A percentile compares a stretch with the other conserved stretches of the same genome.
Conservation (phyloP, 64 coral and sea anemone genomes). For the Montipora foliosa region DNA sequence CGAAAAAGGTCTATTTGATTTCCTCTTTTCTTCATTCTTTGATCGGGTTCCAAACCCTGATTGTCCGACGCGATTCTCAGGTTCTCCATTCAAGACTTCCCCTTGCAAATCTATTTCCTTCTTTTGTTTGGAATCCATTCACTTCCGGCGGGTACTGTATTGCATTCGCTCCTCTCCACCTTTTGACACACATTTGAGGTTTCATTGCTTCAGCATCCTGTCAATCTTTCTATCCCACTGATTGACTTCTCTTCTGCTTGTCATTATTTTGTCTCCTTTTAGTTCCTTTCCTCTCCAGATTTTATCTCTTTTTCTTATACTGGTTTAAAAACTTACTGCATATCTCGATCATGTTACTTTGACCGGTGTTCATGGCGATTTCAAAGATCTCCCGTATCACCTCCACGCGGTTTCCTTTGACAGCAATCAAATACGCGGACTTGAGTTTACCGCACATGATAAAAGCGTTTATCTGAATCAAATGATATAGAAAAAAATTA, state of each 20-base stretch:
- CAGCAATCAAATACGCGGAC: slow-evolving; percentile 89
- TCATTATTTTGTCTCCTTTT: neutral
- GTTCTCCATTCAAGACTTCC: too few species aligned
- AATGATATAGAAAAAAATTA: neutral
- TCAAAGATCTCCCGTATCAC: slow-evolving; percentile 82
- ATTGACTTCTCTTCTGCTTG: neutral
- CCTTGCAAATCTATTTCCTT: too few species aligned
- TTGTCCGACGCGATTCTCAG: too few species aligned
- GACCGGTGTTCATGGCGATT: slow-evolving; percentile 75
- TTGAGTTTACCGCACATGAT: slow-evolving; percentile 86
- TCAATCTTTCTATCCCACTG: neutral
- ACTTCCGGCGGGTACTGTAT: neutral
- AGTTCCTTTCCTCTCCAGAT: neutral
- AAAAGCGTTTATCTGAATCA: slow-evolving; percentile 82
- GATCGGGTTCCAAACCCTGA: too few species aligned
- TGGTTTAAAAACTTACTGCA: slow-evolving; percentile 80
- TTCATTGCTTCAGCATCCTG: neutral
- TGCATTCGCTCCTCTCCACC: too few species aligned
- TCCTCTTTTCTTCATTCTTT: too few species aligned
- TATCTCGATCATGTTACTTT: slow-evolving; percentile 80
- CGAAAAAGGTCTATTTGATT: too few species aligned
- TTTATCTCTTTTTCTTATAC: slow-evolving; percentile 28
- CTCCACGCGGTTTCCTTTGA: slow-evolving; percentile 76
- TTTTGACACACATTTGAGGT: too few species aligned
- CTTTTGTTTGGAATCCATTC: neutral